Percentiles rank a stretch among this genome's conserved stretches.
Evolutionary conservation across 1,140 invertebrate genomes (phyloP).

Genomic region (Adoxophyes honmai): DNA sequence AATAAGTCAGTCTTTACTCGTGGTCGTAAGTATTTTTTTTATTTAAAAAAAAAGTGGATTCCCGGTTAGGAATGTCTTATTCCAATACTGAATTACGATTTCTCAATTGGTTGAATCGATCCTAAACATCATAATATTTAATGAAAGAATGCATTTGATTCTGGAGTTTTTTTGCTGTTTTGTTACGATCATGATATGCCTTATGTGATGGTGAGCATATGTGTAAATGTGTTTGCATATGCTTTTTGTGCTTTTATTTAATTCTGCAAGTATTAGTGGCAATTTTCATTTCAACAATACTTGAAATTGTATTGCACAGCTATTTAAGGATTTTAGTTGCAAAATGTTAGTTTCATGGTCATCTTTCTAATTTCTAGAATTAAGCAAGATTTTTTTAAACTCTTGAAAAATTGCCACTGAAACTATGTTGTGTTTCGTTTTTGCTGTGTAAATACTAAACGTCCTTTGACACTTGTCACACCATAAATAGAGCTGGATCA

Average conservation of each 20-base stretch:
- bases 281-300: slow-evolving; percentile 24
- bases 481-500: slow-evolving; percentile 75
- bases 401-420: slow-evolving; percentile 32
- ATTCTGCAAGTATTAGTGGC: slow-evolving; percentile 43
- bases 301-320: too few relatives aligned
- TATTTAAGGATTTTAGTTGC: too few relatives aligned
- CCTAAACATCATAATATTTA: neutral
- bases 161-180: slow-evolving; percentile 24
- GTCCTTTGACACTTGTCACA: slow-evolving; percentile 65
- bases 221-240: slow-evolving; percentile 38
- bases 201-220: slow-evolving; percentile 16
- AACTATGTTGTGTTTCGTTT: slow-evolving; percentile 54
- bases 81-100: too few relatives aligned
- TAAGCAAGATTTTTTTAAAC: too few relatives aligned
- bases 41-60: too few relatives aligned
- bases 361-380: too few relatives aligned
- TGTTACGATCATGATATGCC: too few relatives aligned
- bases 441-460: slow-evolving; percentile 74
- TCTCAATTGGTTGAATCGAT: too few relatives aligned
- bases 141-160: neutral
- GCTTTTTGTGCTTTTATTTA: slow-evolving; percentile 65
- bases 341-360: too few relatives aligned
- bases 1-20: too few relatives aligned
- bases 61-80: too few relatives aligned
- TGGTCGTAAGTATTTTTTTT: too few relatives aligned